Base-by-base conservation (phyloP, 2,888 invertebrate genomes). In the Encarsia formosa region DNA sequence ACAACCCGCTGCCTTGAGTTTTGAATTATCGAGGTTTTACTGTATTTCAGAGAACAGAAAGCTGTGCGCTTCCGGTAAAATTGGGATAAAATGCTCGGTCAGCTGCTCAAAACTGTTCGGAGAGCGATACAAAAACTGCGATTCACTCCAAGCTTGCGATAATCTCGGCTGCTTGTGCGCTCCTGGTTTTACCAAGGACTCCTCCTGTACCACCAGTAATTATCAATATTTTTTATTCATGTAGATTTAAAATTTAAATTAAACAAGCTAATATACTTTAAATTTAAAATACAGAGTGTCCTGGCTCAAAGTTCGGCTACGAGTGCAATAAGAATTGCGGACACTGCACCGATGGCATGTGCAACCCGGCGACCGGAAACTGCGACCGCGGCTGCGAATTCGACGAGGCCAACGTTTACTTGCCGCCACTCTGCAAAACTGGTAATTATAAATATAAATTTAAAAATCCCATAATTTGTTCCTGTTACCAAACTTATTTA, bases 241-340 rank as follows among this genome's bases (percentile, higher is more conserved):
- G 16, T 37, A 29, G 8, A 37, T 37, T 15, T 6, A 3, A 37
- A 37, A 31, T 15, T 4, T 18, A 29, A 29, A 29, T 9, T 29
- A 29, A 29, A 13, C 29, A 29, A 29, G n/a, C n/a, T n/a, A n/a
- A n/a, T n/a, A n/a, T n/a, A n/a, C 29, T 9, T 13, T 13, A 29
- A 8, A 8, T 11, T 18, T 18, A 6, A 16, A 13, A 5, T 6
- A 16, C 42, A 65, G 65, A 11, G 19, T 66, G 66, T 51, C 2
- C 18, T 4, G 1, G 0, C 4, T 50, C 53, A 4, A 52, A 3
- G 4, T 71, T 65, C 23, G 71, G 70, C 5, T 57, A 62, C 16
- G 57, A 56, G 24, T 71, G 70, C 39, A 45, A 50, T 15, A 22
- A 61, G 16, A 40, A 13, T 5, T 68, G 70, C 39, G 61, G 61